These are phyloP conservation scores for Noctua comes DNA, from an alignment of 2,888 invertebrate species.

Conservation along the genomic window DNA sequence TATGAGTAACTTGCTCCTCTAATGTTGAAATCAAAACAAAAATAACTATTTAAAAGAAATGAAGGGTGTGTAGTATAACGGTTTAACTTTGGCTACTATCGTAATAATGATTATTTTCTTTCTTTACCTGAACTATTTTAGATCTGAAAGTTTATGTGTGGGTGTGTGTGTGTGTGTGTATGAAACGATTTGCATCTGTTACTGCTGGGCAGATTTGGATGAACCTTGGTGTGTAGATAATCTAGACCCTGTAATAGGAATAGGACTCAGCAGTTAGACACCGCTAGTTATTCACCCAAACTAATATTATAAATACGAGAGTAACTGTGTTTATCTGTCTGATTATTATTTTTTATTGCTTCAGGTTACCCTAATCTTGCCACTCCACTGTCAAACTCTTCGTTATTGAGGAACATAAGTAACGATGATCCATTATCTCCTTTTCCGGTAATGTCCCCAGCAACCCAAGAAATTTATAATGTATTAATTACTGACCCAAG, in stretches of 20 bases:
- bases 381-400: constrained; percentile 10
- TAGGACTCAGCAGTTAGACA: constrained; percentile 2
- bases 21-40: constrained; percentile 1
- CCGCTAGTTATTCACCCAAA: neutral
- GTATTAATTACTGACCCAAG: constrained; percentile 19
- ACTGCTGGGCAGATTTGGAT: constrained; percentile 2
- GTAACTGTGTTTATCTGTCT: neutral
- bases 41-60: neutral
- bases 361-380: constrained; percentile 8
- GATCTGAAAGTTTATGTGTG: neutral
- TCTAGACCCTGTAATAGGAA: constrained; percentile 6
- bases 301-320: neutral
- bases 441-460: constrained; percentile 26
- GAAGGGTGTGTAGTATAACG: neutral
- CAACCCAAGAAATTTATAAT: constrained; percentile 27
- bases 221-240: neutral
- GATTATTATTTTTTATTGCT: constrained; percentile 5
- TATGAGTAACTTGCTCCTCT: neutral
- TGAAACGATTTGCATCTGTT: neutral
- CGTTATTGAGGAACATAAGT: constrained; percentile 22
- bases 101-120: neutral
- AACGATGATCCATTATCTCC: constrained; percentile 29
- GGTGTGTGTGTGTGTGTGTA: constrained; percentile 1
- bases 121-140: neutral
- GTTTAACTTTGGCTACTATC: neutral